A percentile compares a stretch with the other conserved stretches of the same genome.
Evolutionary conservation across 2,888 invertebrate genomes (phyloP).

Genomic region (Drosophila helvetica): DNA sequence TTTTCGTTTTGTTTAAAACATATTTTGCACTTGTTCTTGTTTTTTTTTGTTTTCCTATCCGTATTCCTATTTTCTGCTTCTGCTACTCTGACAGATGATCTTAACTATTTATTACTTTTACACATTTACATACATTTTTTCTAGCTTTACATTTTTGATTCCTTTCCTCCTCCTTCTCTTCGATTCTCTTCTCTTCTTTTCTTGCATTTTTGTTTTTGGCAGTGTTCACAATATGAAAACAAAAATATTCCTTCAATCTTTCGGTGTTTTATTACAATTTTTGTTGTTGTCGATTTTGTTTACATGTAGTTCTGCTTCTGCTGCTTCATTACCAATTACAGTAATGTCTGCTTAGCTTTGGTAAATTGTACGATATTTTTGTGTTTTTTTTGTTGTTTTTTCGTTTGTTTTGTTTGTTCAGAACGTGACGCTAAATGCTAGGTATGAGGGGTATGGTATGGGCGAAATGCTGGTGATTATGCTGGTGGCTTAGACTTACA

Average conservation of each 20-base stretch:
- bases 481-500: constrained; percentile 31
- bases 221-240: constrained; percentile 72
- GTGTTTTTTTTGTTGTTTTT: constrained; percentile 10
- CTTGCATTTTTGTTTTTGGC: constrained; percentile 67
- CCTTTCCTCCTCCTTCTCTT: constrained; percentile 15
- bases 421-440: constrained; percentile 45
- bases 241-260: constrained; percentile 48
- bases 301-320: constrained; percentile 18
- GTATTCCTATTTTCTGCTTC: constrained; percentile 33
- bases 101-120: constrained; percentile 37
- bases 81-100: constrained; percentile 35
- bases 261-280: constrained; percentile 17
- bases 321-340: constrained; percentile 37
- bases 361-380: constrained; percentile 74
- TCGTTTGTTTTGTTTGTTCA: constrained; percentile 43
- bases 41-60: constrained; percentile 39
- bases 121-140: constrained; percentile 47
- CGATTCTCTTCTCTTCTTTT: constrained; percentile 10
- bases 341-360: constrained; percentile 78
- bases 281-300: constrained; percentile 36
- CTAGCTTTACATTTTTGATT: constrained; percentile 41
- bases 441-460: background rate
- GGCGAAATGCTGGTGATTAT: constrained; percentile 21
- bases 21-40: constrained; percentile 75
- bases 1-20: constrained; percentile 70